phyloP scores from a whole-genome alignment of 2,797 vertebrate species.

The Muraenolepis orangiensis region DNA sequence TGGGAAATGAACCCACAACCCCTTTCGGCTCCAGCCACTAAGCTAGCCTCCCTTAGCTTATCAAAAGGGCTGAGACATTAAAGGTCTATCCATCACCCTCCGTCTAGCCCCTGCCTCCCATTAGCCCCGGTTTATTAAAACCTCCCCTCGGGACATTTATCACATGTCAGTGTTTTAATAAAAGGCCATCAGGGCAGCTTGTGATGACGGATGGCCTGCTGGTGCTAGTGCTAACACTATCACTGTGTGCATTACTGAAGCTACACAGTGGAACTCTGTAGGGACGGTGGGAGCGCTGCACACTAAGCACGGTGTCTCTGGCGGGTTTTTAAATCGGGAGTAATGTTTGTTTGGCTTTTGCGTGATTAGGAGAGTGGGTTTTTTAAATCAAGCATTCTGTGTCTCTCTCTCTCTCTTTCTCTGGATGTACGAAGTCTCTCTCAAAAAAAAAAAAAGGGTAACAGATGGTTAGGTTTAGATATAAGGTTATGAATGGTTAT shows the following conservation, averaged over 20 bases:
- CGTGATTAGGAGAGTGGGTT: neutral
- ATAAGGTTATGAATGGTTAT: no score
- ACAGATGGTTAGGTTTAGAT: no score
- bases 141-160: conserved; percentile 31
- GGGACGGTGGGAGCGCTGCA: neutral
- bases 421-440: neutral
- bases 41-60: neutral
- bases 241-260: neutral
- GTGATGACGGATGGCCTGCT: conserved; percentile 44
- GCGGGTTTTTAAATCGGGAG: neutral
- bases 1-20: neutral
- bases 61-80: neutral
- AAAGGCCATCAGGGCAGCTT: conserved; percentile 38
- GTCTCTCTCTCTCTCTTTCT: neutral
- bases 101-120: neutral
- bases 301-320: neutral
- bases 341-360: neutral
- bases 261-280: neutral
- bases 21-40: neutral
- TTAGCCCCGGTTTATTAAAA: neutral
- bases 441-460: neutral
- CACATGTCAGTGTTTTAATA: conserved; percentile 52
- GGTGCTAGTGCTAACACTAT: neutral
- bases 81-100: neutral
- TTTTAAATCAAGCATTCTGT: neutral